Conservation (phyloP, 2,888 invertebrate species). For the Yponomeuta evonymella region DNA sequence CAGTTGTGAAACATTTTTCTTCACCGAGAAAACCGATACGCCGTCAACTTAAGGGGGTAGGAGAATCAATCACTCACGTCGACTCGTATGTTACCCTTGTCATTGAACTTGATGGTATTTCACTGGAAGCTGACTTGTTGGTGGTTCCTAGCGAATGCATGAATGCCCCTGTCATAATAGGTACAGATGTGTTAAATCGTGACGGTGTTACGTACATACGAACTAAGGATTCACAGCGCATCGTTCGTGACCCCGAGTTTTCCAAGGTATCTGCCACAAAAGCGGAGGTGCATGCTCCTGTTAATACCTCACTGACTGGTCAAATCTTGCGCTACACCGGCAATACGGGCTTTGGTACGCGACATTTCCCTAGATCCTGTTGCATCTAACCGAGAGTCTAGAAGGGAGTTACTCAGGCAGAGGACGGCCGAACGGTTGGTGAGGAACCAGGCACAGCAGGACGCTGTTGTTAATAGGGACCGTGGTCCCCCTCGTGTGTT, state of each 20-base stretch:
- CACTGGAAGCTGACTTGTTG: slow-evolving; percentile 26
- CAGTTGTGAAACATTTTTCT: neutral
- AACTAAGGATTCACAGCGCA: slow-evolving; percentile 19
- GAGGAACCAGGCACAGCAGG: slow-evolving; percentile 11
- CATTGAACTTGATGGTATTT: slow-evolving; percentile 16
- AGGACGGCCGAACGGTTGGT: neutral
- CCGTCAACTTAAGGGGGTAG: neutral
- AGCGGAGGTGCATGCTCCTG: too few relatives aligned
- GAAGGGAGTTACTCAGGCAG: slow-evolving; percentile 5
- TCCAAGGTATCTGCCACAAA: too few relatives aligned
- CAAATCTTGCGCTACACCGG: slow-evolving; percentile 18
- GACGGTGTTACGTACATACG: slow-evolving; percentile 26
- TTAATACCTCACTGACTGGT: slow-evolving; percentile 21
- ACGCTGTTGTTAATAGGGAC: neutral
- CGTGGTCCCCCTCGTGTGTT: slow-evolving; percentile 9
- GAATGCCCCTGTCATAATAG: slow-evolving; percentile 24
- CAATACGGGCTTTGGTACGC: slow-evolving; percentile 15
- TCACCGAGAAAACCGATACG: neutral
- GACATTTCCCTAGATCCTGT: slow-evolving; percentile 10
- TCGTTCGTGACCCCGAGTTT: slow-evolving; percentile 15
- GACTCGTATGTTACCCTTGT: slow-evolving; percentile 3
- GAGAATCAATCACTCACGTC: neutral
- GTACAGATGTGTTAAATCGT: slow-evolving; percentile 27
- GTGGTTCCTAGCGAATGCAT: slow-evolving; percentile 24
- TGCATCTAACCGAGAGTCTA: slow-evolving; percentile 11